A percentile compares a stretch with the other conserved stretches of the same genome.
Evolutionary conservation across 2,113 vertebrate species (phyloP).

Genomic region (Calypte anna): DNA sequence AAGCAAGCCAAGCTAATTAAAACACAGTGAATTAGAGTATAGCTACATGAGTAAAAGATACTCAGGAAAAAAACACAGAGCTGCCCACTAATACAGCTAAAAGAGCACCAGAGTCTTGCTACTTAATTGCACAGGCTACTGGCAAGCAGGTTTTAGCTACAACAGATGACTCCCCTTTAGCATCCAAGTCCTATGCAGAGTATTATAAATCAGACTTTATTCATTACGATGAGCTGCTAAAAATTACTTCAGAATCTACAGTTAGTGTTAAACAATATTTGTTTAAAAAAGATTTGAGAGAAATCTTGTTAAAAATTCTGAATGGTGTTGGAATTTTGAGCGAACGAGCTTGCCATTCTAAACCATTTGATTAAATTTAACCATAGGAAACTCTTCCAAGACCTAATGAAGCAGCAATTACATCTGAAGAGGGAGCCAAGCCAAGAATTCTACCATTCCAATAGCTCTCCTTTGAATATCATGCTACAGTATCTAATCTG

Average conservation of each 20-base stretch:
- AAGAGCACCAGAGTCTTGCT: conserved; percentile 59
- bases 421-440: conserved; percentile 80
- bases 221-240: conserved; percentile 36
- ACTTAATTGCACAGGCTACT: conserved; percentile 65
- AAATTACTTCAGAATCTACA: conserved; percentile 58
- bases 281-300: conserved; percentile 63
- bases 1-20: conserved; percentile 51
- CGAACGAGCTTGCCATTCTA: conserved; percentile 77
- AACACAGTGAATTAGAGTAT: conserved; percentile 48
- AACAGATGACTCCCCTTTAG: conserved; percentile 66
- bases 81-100: conserved; percentile 51
- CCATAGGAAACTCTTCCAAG: conserved; percentile 84
- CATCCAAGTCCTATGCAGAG: conserved; percentile 31
- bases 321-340: conserved; percentile 77
- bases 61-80: conserved; percentile 23
- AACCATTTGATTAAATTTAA: conserved; percentile 88
- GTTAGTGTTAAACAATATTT: conserved; percentile 63
- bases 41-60: conserved; percentile 23
- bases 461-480: conserved; percentile 75
- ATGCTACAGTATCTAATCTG: conserved; percentile 71
- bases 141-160: conserved; percentile 62
- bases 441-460: conserved; percentile 79
- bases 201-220: conserved; percentile 53
- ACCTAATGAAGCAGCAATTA: conserved; percentile 88
- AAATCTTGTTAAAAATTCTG: conserved; percentile 70